Conservation (phyloP, 2,797 vertebrate species). For the Malurus splendens region DNA sequence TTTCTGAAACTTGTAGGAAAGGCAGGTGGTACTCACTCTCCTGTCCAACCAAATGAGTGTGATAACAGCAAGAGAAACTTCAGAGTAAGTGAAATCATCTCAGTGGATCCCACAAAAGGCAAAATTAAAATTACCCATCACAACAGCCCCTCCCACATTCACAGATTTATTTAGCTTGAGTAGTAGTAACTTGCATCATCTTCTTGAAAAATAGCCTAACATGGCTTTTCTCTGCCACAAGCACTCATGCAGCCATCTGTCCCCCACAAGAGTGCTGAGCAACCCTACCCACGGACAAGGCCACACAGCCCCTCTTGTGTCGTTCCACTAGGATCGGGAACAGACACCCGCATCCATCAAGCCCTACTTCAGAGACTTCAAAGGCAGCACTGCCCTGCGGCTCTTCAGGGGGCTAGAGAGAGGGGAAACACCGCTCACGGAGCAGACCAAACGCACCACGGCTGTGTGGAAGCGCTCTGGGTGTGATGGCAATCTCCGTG, state of each 20-base stretch:
- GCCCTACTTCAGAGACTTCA: background rate
- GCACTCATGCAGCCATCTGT: background rate
- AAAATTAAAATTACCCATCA: conserved; percentile 1
- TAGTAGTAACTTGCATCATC: conserved; percentile 31
- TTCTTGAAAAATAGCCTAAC: conserved; percentile 25
- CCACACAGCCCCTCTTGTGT: background rate
- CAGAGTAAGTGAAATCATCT: conserved; percentile 1
- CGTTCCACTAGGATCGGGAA: background rate
- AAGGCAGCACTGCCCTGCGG: background rate
- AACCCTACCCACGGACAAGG: background rate
- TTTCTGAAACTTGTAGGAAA: background rate
- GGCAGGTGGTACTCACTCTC: background rate
- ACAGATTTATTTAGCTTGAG: conserved; percentile 9
- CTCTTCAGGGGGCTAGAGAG: background rate
- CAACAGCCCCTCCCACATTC: conserved; percentile 13
- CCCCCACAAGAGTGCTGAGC: background rate
- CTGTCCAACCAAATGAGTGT: background rate
- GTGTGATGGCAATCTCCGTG: background rate
- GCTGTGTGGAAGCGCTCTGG: background rate
- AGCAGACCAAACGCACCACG: background rate
- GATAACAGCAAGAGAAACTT: background rate
- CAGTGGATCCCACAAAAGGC: background rate
- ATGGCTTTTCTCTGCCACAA: background rate
- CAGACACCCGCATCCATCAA: background rate
- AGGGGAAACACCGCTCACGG: background rate